Percentiles rank a stretch among this genome's conserved stretches.
These are phyloP conservation scores for Elymnias hypermnestra DNA, from an alignment of 1,140 invertebrate species.

Conservation along the genomic window DNA sequence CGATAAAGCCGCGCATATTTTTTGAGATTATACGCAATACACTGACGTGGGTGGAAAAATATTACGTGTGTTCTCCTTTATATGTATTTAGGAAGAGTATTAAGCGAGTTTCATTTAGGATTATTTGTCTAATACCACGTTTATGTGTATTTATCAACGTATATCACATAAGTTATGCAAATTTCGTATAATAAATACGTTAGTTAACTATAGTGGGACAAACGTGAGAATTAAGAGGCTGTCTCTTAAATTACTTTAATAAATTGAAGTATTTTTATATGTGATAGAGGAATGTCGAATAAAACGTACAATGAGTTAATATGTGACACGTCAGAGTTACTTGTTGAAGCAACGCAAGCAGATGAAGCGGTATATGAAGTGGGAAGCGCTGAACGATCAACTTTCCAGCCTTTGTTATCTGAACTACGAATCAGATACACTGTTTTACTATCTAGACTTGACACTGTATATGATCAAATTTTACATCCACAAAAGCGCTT, in stretches of 20 bases:
- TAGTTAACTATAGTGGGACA: neutral
- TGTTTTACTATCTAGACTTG: slow-evolving; percentile 83
- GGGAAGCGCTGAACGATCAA: slow-evolving; percentile 78
- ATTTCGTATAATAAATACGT: neutral
- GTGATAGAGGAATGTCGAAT: slow-evolving; percentile 80
- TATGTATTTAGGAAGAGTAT: slow-evolving; percentile 17
- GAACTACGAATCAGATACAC: slow-evolving; percentile 89
- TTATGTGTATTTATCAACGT: slow-evolving; percentile 7
- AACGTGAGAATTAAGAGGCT: neutral
- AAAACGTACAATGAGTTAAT: slow-evolving; percentile 83
- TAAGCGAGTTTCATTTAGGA: slow-evolving; percentile 16
- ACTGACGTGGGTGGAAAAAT: slow-evolving; percentile 21
- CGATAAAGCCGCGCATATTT: slow-evolving; percentile 39
- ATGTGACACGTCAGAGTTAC: slow-evolving; percentile 77
- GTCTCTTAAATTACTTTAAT: no score
- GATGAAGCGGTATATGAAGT: slow-evolving; percentile 80
- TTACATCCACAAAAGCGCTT: slow-evolving; percentile 94
- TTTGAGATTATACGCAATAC: slow-evolving; percentile 26
- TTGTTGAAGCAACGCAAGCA: slow-evolving; percentile 79
- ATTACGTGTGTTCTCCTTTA: slow-evolving; percentile 17
- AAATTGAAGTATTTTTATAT: no score
- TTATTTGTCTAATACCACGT: slow-evolving; percentile 10
- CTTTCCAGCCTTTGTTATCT: slow-evolving; percentile 76
- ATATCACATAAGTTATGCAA: neutral
- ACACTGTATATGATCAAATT: slow-evolving; percentile 92